These are phyloP conservation scores for Leptocoma aspasia DNA, from an alignment of 2,113 vertebrate genomes.

Conservation along the genomic window DNA sequence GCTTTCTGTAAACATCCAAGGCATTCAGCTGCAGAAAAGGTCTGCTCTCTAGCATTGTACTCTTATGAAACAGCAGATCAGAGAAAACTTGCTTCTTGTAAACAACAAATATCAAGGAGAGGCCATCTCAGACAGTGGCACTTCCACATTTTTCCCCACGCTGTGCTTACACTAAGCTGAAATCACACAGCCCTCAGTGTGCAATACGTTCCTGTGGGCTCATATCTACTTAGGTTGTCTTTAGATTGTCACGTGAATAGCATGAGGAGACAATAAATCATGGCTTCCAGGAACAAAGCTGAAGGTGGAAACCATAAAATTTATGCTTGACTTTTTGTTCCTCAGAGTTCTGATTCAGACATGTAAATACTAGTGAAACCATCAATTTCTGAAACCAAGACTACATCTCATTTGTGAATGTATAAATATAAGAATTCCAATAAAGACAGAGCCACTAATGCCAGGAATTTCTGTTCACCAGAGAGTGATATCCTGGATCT, in stretches of 20 bases:
- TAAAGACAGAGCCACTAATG: neutral
- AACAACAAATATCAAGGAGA: neutral
- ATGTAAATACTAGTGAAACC: neutral
- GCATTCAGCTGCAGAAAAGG: neutral
- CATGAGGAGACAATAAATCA: neutral
- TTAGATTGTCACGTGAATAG: neutral
- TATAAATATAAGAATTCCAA: neutral
- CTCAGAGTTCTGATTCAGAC: neutral
- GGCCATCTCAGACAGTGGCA: neutral
- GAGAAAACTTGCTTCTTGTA: neutral
- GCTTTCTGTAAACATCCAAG: neutral
- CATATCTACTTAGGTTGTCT: neutral
- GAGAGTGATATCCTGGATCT: neutral
- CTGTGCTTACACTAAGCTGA: neutral
- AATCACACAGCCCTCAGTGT: neutral
- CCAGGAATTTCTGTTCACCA: neutral
- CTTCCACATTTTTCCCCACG: neutral
- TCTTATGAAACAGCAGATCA: neutral
- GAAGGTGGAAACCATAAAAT: neutral
- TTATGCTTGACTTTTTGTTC: neutral
- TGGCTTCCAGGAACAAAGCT: neutral
- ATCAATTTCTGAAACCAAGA: neutral
- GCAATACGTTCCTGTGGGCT: neutral
- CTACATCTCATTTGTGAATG: neutral
- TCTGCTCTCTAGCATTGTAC: neutral